Percentiles rank a stretch among this genome's conserved stretches.
phyloP scores from a whole-genome alignment of 1,140 invertebrate genomes.

The Temnothorax nylanderi region DNA sequence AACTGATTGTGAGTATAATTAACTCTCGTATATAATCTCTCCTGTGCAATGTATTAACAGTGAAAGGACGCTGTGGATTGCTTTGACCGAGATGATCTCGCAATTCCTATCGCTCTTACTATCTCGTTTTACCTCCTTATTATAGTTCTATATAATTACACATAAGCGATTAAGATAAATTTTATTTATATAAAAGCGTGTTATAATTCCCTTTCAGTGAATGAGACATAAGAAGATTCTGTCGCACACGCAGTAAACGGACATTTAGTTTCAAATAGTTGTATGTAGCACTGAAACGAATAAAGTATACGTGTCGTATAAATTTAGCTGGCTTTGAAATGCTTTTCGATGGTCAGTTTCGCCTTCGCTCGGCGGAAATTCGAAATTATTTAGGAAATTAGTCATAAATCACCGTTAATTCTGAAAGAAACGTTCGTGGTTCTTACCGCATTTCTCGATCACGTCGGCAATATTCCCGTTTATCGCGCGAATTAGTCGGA shows the following conservation, averaged over 20 bases:
- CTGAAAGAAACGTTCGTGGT: constrained; percentile 19
- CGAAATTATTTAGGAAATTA: constrained; percentile 12
- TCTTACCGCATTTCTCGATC: constrained; percentile 42
- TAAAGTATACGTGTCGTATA: neutral
- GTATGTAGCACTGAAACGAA: neutral
- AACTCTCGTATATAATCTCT: neutral
- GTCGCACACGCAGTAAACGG: neutral
- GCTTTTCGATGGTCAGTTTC: neutral
- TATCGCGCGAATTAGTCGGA: constrained; percentile 48
- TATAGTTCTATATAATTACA: neutral
- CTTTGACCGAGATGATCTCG: neutral
- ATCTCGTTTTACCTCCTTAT: neutral
- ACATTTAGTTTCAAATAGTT: neutral
- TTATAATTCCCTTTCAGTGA: neutral
- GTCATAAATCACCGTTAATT: constrained; percentile 45
- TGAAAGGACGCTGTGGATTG: constrained; percentile 11
- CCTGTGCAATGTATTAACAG: neutral
- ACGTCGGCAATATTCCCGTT: constrained; percentile 56
- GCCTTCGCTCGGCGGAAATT: neutral
- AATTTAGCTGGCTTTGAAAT: neutral
- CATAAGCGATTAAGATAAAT: neutral
- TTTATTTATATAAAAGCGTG: neutral
- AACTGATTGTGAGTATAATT: neutral
- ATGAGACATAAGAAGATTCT: neutral
- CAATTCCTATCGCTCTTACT: neutral